phyloP scores from a whole-genome alignment of 2,888 invertebrate genomes.

The Zygothrica quintamaculata region DNA sequence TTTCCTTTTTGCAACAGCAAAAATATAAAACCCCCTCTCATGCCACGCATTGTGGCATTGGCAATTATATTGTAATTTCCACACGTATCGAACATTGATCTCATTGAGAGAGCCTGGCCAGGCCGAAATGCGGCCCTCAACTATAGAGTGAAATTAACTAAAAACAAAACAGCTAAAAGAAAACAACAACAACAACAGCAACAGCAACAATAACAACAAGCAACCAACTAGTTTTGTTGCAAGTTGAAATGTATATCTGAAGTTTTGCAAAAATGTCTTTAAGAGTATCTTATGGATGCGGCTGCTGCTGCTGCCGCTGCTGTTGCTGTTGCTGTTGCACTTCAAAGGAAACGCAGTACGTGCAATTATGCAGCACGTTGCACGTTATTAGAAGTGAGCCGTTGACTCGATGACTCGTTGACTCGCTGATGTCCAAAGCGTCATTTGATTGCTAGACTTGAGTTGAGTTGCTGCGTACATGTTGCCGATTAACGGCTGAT shows the following conservation, averaged over 20 bases:
- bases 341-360: slow-evolving; percentile 68
- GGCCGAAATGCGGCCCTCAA: slow-evolving; percentile 8
- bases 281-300: slow-evolving; percentile 37
- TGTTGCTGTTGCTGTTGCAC: slow-evolving; percentile 38
- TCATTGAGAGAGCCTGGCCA: slow-evolving; percentile 55
- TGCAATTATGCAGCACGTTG: slow-evolving; percentile 72
- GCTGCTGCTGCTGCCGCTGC: slow-evolving; percentile 7
- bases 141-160: slow-evolving; percentile 54
- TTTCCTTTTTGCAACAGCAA: slow-evolving; percentile 71
- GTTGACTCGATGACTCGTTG: slow-evolving; percentile 10
- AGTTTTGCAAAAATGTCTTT: slow-evolving; percentile 55
- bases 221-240: slow-evolving; percentile 37
- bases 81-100: slow-evolving; percentile 77
- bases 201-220: too few species aligned
- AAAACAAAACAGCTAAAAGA: slow-evolving; percentile 14
- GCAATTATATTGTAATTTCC: slow-evolving; percentile 80
- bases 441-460: slow-evolving; percentile 53
- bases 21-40: too few species aligned
- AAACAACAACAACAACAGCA: not conserved
- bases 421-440: slow-evolving; percentile 45
- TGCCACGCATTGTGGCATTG: slow-evolving; percentile 23
- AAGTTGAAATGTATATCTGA: slow-evolving; percentile 53
- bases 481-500: slow-evolving; percentile 71
- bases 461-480: slow-evolving; percentile 39
- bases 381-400: slow-evolving; percentile 66